Conservation (phyloP, 2,888 invertebrate genomes). For the Andricus quercusramuli region DNA sequence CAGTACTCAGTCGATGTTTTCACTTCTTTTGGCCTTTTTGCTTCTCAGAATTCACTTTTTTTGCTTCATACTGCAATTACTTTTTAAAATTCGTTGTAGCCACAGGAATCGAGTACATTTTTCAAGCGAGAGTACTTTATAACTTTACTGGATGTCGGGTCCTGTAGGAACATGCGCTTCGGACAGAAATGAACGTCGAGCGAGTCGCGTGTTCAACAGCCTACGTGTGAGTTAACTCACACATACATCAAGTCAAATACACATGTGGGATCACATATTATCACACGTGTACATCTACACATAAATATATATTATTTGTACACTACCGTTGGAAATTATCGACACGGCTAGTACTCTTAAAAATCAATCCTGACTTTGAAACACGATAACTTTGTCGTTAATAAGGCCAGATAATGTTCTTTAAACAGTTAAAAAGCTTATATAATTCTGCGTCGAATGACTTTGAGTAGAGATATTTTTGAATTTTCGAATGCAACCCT, state of each 20-base stretch:
- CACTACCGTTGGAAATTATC: too few relatives aligned
- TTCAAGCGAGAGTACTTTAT: slow-evolving; percentile 32
- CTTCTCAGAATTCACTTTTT: slow-evolving; percentile 16
- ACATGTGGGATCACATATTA: neutral
- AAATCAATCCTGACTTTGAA: too few relatives aligned
- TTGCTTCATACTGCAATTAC: slow-evolving; percentile 19
- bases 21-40: neutral
- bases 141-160: slow-evolving; percentile 20
- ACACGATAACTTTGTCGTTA: too few relatives aligned
- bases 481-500: too few relatives aligned
- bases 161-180: slow-evolving; percentile 27
- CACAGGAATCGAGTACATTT: slow-evolving; percentile 18
- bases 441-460: too few relatives aligned
- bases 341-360: too few relatives aligned
- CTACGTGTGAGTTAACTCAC: neutral
- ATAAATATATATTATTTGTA: neutral
- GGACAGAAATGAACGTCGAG: slow-evolving; percentile 29
- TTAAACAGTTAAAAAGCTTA: too few relatives aligned
- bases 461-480: too few relatives aligned
- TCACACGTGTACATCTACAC: neutral
- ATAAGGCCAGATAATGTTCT: too few relatives aligned
- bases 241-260: neutral
- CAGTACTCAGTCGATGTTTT: slow-evolving; percentile 19
- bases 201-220: slow-evolving; percentile 9
- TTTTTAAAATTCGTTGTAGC: slow-evolving; percentile 35